A percentile compares a stretch with the other conserved stretches of the same genome.
These are phyloP conservation scores for Strigamia transsilvanica DNA, from an alignment of 2,888 invertebrate species.

Conservation along the genomic window DNA sequence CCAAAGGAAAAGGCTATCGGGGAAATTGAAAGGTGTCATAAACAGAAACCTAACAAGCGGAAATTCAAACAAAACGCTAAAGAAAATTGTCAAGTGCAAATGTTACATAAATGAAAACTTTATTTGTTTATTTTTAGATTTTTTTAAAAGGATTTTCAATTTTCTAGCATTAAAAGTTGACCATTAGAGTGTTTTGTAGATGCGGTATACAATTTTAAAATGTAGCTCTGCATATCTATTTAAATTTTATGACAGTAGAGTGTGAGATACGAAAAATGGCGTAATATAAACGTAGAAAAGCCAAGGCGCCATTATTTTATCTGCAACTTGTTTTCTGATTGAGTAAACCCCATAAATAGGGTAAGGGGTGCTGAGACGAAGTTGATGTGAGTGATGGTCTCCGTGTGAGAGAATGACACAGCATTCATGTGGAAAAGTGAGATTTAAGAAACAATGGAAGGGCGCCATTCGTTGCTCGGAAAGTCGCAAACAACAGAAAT, in stretches of 20 bases:
- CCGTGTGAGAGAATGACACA: background rate
- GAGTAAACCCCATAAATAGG: constrained; percentile 6
- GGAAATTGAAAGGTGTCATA: constrained; percentile 8
- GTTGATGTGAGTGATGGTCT: constrained; percentile 4
- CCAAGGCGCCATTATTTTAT: background rate
- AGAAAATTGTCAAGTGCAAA: background rate
- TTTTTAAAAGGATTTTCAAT: too few species aligned
- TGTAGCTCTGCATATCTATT: background rate
- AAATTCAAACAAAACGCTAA: background rate
- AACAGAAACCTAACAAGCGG: constrained; percentile 21
- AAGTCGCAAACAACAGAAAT: background rate
- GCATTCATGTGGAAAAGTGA: constrained; percentile 13
- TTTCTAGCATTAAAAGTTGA: too few species aligned
- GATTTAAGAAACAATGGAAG: constrained; percentile 18
- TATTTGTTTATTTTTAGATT: too few species aligned
- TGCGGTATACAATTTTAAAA: too few species aligned
- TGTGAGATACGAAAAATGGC: background rate
- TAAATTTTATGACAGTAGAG: background rate
- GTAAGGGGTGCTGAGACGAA: constrained; percentile 2
- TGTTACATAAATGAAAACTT: too few species aligned
- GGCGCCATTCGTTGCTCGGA: background rate
- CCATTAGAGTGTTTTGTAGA: too few species aligned
- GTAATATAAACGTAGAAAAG: background rate
- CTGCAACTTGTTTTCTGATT: constrained; percentile 30
- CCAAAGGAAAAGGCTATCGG: constrained; percentile 18